A percentile compares a stretch with the other conserved stretches of the same genome.
Evolutionary conservation across 2,797 vertebrate genomes (phyloP).

Genomic region (Scolopax bukidnonensis): DNA sequence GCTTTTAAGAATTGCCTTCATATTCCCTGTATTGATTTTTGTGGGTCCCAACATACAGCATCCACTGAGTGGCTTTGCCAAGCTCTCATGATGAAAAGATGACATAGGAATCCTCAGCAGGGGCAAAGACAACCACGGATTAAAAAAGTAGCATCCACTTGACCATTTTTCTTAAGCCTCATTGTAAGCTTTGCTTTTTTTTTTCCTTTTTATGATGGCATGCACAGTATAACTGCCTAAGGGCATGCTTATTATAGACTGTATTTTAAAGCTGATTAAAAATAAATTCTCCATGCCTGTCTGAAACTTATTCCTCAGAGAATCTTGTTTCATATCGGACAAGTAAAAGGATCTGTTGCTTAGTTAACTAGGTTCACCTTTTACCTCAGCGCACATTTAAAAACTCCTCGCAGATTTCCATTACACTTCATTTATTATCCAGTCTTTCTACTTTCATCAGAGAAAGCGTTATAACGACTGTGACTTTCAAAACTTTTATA

Average conservation of each 20-base stretch:
- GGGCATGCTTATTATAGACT: slow-evolving; percentile 60
- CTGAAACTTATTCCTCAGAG: slow-evolving; percentile 64
- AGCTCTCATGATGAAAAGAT: slow-evolving; percentile 53
- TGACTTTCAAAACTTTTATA: slow-evolving; percentile 42
- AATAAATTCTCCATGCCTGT: slow-evolving; percentile 69
- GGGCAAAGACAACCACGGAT: slow-evolving; percentile 2
- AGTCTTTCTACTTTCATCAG: slow-evolving; percentile 47
- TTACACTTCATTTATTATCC: slow-evolving; percentile 53
- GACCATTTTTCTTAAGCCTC: slow-evolving; percentile 46
- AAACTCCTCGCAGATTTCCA: slow-evolving; percentile 57
- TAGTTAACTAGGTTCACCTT: slow-evolving; percentile 65
- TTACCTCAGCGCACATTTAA: slow-evolving; percentile 59
- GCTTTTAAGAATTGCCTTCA: slow-evolving; percentile 57
- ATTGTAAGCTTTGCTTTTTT: background rate
- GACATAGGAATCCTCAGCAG: slow-evolving; percentile 46
- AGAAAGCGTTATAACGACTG: slow-evolving; percentile 25
- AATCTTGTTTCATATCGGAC: slow-evolving; percentile 52
- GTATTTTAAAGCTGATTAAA: slow-evolving; percentile 73
- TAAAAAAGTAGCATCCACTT: slow-evolving; percentile 16
- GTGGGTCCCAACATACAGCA: background rate
- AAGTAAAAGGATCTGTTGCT: slow-evolving; percentile 68
- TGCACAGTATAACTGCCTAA: slow-evolving; percentile 37
- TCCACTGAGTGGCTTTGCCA: background rate
- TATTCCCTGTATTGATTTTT: slow-evolving; percentile 37
- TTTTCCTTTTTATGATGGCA: slow-evolving; percentile 40